Conservation (phyloP, 2,113 vertebrate genomes). For the Prunella fulvescens region DNA sequence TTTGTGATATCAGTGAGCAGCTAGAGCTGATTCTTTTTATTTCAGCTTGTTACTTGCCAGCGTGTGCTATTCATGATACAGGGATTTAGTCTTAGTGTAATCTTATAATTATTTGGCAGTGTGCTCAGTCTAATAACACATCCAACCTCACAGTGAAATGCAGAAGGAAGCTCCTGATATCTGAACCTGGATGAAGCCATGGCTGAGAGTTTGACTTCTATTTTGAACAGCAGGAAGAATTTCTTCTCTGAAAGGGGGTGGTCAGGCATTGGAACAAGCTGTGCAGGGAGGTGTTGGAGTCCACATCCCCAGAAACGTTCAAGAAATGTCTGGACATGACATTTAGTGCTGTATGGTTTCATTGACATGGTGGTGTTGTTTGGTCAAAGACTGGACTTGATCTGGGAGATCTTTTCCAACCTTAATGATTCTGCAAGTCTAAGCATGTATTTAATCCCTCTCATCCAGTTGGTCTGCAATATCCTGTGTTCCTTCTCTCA, state of each 20-base stretch:
- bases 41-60: slow-evolving; percentile 28
- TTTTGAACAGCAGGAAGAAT: not conserved
- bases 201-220: not conserved
- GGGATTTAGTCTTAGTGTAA: slow-evolving; percentile 36
- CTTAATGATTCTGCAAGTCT: not conserved
- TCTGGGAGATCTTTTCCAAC: not conserved
- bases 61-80: not conserved
- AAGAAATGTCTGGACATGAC: not conserved
- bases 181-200: not conserved
- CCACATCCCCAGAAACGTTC: not conserved
- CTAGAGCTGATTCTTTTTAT: slow-evolving; percentile 26
- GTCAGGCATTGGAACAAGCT: not conserved
- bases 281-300: not conserved
- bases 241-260: not conserved
- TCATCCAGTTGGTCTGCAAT: not conserved
- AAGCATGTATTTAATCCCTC: not conserved
- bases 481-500: not conserved
- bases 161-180: not conserved
- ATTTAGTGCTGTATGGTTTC: not conserved
- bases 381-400: not conserved
- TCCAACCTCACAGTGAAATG: not conserved
- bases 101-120: slow-evolving; percentile 43
- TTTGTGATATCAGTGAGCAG: slow-evolving; percentile 14
- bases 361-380: not conserved
- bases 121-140: not conserved